Base-by-base conservation (phyloP, 2,113 vertebrate species). In the Vombatus ursinus region DNA sequence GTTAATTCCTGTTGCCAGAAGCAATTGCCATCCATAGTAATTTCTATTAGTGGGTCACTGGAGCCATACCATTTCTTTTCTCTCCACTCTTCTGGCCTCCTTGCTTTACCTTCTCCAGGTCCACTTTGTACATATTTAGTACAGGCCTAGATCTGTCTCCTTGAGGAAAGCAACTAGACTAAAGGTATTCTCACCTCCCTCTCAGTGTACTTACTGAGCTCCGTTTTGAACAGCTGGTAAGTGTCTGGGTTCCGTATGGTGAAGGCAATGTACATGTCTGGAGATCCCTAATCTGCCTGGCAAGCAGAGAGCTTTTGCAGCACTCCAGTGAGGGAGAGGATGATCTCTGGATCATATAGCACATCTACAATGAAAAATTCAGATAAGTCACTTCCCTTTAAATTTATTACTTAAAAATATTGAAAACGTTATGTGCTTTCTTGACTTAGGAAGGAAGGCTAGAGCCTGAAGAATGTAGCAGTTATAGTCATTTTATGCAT, bases 191-290 rank as follows among this genome's bases (percentile, higher is more conserved):
- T 89, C 94, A 14, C 24, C 23, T 31, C 44, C 12, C 3, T 50
- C 54, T 89, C 28, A 44, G 0, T 0, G 54, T 37, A 96, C 99
- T 98, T 95, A 99, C 99, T 99, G 0, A 99, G 99, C 91, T 99
- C 97, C 2, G 90, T 97, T 95, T 98, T 99, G 96, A 99, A 99
- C 50, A 98, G 94, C 47, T 89, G 91, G 92, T 98, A 99, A 0
- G 99, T 99, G 49, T 99, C 98, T 0, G 98, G 98, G 97, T 99
- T 99, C 28, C 99, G 99, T n/a, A 99, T 0, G 0, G 99, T 99
- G 91, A 98, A 99, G 96, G 99, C 99, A 91, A 99, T 52, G 91
- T 99, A 98, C 96, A 99, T 97, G 1, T 99, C 98, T 0, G 99
- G 98, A 50, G 57, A 37, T 31, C 22, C 97, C 23, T 93, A 90